Conservation (phyloP, 2,888 invertebrate genomes). For the Orchesella flavescens region DNA sequence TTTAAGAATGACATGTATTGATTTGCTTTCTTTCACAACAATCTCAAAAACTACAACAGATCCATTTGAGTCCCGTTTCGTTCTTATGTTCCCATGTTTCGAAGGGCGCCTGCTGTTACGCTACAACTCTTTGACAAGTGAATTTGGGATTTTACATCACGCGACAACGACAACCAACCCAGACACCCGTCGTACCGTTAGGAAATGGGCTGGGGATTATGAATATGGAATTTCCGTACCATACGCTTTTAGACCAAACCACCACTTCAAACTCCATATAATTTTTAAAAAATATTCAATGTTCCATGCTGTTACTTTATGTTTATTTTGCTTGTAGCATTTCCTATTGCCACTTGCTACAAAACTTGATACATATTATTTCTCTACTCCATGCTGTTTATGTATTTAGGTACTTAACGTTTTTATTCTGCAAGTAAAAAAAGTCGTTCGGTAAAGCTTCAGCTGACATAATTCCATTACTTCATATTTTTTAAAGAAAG, state of each 20-base stretch:
- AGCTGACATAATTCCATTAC: not conserved
- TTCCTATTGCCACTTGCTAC: not conserved
- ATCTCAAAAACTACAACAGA: not conserved
- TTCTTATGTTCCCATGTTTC: not conserved
- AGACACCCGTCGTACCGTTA: not conserved
- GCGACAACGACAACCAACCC: not conserved
- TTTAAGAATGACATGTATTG: not conserved
- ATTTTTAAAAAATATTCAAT: not conserved
- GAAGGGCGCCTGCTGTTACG: constrained; percentile 21
- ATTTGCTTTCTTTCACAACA: not conserved
- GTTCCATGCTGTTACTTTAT: constrained; percentile 2
- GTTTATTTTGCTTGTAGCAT: not conserved
- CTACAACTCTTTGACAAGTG: constrained; percentile 18
- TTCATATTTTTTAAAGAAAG: not conserved
- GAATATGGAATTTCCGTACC: constrained; percentile 27
- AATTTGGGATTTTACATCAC: constrained; percentile 28
- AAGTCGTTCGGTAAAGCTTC: not conserved
- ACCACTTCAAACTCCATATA: not conserved
- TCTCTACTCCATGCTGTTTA: not conserved
- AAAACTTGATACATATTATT: not conserved
- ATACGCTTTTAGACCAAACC: not conserved
- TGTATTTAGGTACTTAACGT: no score
- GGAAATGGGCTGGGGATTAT: constrained; percentile 13
- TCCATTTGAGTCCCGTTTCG: not conserved
- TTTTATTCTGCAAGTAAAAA: not conserved